A percentile compares a stretch with the other conserved stretches of the same genome.
Evolutionary conservation across 92 coral and sea anemone genomes (phyloP).

Genomic region (Pocillopora meandrina): DNA sequence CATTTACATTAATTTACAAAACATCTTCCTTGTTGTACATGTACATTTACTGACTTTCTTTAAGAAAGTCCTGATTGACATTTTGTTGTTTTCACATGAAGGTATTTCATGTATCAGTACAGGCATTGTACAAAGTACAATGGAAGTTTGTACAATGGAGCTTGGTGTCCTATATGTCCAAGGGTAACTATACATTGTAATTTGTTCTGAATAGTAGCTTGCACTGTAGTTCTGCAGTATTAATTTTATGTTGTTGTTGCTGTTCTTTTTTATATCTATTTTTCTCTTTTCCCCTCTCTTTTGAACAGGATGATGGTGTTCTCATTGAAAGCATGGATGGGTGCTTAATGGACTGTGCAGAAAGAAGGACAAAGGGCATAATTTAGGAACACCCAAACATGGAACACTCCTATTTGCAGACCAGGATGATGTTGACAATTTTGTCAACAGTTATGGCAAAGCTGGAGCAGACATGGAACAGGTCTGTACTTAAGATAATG

Average conservation of each 20-base stretch:
- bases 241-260: background rate
- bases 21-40: background rate
- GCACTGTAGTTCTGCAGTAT: constrained; percentile 11
- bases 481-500: constrained; percentile 16
- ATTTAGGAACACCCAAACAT: constrained; percentile 45
- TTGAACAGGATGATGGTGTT: constrained; percentile 48
- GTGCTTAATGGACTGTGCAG: constrained; percentile 59
- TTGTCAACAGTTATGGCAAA: constrained; percentile 59
- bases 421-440: constrained; percentile 65
- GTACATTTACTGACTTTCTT: background rate
- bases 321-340: constrained; percentile 62
- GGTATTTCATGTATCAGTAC: constrained; percentile 56
- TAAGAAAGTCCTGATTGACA: constrained; percentile 13
- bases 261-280: no score
- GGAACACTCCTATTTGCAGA: constrained; percentile 58
- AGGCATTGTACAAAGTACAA: constrained; percentile 50
- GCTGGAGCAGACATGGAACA: constrained; percentile 53
- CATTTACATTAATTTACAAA: constrained; percentile 10
- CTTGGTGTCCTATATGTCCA: constrained; percentile 65
- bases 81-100: constrained; percentile 20
- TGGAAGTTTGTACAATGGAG: constrained; percentile 56
- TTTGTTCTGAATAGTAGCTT: background rate
- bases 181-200: constrained; percentile 44
- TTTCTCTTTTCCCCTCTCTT: no score
- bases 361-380: constrained; percentile 55